Conservation (phyloP, 2,113 vertebrate genomes). For the Colinus virginianus region DNA sequence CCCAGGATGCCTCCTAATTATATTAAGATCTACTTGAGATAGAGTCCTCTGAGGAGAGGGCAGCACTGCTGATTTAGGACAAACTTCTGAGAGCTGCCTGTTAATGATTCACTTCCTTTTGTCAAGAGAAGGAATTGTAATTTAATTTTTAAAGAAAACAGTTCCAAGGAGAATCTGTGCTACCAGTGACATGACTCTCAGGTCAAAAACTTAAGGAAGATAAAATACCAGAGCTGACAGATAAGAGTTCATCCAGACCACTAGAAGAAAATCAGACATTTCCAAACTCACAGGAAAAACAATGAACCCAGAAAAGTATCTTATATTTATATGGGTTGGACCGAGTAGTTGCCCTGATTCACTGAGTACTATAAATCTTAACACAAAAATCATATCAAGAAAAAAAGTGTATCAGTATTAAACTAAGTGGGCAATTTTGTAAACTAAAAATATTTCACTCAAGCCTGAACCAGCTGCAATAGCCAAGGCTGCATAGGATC, state of each 20-base stretch:
- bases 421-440: neutral
- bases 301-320: neutral
- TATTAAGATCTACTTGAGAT: neutral
- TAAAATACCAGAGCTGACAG: conserved; percentile 3
- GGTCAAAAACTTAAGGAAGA: conserved; percentile 39
- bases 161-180: neutral
- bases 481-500: neutral
- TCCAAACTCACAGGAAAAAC: neutral
- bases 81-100: neutral
- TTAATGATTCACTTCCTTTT: conserved; percentile 35
- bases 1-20: neutral
- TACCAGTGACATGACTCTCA: conserved; percentile 3
- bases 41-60: neutral
- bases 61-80: neutral
- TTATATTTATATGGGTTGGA: neutral
- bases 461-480: neutral
- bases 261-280: neutral
- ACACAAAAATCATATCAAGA: neutral
- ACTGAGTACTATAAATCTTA: neutral
- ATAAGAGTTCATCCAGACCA: conserved; percentile 15
- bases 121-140: conserved; percentile 27
- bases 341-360: neutral
- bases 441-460: neutral
- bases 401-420: neutral
- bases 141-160: neutral